Conservation (phyloP, 1,140 invertebrate species). For the Propsilocerus akamusi region DNA sequence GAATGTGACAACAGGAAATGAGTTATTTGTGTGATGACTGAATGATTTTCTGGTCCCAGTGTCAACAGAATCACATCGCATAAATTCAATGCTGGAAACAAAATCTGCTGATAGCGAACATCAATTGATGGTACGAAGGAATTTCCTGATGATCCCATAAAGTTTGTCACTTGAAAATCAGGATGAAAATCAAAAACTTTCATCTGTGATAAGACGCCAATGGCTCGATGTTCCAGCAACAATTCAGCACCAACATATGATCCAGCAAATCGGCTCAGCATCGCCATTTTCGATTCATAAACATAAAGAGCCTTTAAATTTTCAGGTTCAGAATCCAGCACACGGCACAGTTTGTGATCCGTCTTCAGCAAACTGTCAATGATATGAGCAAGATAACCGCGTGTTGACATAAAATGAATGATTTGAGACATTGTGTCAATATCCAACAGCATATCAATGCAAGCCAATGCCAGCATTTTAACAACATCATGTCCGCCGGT, state of each 20-base stretch:
- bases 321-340: slow-evolving; percentile 47
- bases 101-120: slow-evolving; percentile 57
- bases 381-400: slow-evolving; percentile 69
- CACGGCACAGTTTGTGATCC: slow-evolving; percentile 45
- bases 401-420: slow-evolving; percentile 50
- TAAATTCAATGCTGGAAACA: slow-evolving; percentile 57
- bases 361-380: slow-evolving; percentile 61
- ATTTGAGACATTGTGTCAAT: slow-evolving; percentile 50
- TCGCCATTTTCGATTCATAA: slow-evolving; percentile 73
- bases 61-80: slow-evolving; percentile 67
- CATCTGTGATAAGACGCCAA: slow-evolving; percentile 56
- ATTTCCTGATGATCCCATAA: slow-evolving; percentile 6
- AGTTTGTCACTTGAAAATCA: slow-evolving; percentile 29
- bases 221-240: slow-evolving; percentile 51
- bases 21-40: slow-evolving; percentile 57
- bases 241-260: slow-evolving; percentile 52
- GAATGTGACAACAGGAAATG: slow-evolving; percentile 62
- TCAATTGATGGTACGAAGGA: slow-evolving; percentile 39
- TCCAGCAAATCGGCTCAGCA: slow-evolving; percentile 54
- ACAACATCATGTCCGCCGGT: slow-evolving; percentile 76
- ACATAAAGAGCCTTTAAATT: slow-evolving; percentile 62
- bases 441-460: slow-evolving; percentile 58
- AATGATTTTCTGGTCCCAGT: slow-evolving; percentile 60
- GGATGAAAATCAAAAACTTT: slow-evolving; percentile 59
- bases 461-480: slow-evolving; percentile 69